Evolutionary conservation across 1,140 invertebrate species (phyloP).

Genomic region (Hyposmocoma kahamanoa): DNA sequence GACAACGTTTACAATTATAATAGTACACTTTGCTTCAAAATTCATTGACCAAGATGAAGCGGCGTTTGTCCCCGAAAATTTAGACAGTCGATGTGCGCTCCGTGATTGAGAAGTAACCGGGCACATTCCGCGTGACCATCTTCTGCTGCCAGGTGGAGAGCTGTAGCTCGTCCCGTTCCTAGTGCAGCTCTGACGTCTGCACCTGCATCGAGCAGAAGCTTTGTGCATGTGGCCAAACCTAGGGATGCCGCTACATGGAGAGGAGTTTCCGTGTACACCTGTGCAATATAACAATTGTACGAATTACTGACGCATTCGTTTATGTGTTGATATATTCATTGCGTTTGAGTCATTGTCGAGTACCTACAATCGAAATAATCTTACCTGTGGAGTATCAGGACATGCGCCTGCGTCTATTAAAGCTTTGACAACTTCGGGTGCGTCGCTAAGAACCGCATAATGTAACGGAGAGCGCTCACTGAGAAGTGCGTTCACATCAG

Average conservation of each 20-base stretch:
- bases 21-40: not conserved
- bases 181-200: conserved; percentile 85
- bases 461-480: conserved; percentile 79
- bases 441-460: conserved; percentile 83
- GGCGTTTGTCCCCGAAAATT: conserved; percentile 85
- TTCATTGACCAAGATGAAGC: conserved; percentile 76
- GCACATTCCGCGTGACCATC: conserved; percentile 85
- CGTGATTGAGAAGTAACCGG: conserved; percentile 80
- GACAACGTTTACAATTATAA: too few relatives aligned
- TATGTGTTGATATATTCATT: not conserved
- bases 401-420: conserved; percentile 81
- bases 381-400: conserved; percentile 85
- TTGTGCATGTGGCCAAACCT: conserved; percentile 79
- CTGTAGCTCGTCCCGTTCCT: conserved; percentile 79
- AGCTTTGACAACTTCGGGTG: conserved; percentile 79
- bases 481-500: conserved; percentile 84
- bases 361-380: conserved; percentile 17
- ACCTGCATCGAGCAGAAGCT: conserved; percentile 80
- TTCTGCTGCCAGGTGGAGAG: conserved; percentile 87
- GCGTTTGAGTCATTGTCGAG: not conserved
- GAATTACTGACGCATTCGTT: too few relatives aligned
- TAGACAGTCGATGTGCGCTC: conserved; percentile 78
- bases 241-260: conserved; percentile 86
- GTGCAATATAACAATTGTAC: too few relatives aligned
- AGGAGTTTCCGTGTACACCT: conserved; percentile 88